Evolutionary conservation across 2,888 invertebrate species (phyloP).

Genomic region (Drosophila hamatofila): DNA sequence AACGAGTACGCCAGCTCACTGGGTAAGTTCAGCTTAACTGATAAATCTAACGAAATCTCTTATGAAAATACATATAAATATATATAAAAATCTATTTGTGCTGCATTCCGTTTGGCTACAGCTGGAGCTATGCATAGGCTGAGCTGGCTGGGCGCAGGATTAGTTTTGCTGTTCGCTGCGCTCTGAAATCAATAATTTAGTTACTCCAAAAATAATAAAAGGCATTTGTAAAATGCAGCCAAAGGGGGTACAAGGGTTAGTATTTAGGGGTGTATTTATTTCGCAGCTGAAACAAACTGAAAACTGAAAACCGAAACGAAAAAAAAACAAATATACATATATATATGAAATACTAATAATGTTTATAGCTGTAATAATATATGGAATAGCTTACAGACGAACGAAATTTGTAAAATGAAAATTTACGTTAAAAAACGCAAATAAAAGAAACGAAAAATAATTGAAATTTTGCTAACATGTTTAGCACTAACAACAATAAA

Average conservation of each 20-base stretch:
- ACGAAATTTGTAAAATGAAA: constrained; percentile 24
- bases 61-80: not conserved
- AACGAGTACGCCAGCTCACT: constrained; percentile 83
- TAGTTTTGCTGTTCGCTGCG: constrained; percentile 46
- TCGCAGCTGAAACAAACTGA: constrained; percentile 34
- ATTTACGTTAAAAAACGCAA: constrained; percentile 21
- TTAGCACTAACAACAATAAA: constrained; percentile 44
- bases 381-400: constrained; percentile 18
- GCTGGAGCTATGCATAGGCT: constrained; percentile 53
- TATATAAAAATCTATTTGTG: constrained; percentile 23
- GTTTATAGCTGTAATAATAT: constrained; percentile 41
- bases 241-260: constrained; percentile 62
- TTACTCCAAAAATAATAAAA: constrained; percentile 36
- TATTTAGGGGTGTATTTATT: constrained; percentile 36
- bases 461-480: constrained; percentile 33
- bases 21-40: constrained; percentile 65
- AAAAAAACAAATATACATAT: not conserved
- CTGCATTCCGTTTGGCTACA: constrained; percentile 35
- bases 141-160: constrained; percentile 45
- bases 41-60: not conserved
- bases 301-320: constrained; percentile 13
- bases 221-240: constrained; percentile 77
- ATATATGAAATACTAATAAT: constrained; percentile 16
- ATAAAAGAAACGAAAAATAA: constrained; percentile 17
- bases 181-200: constrained; percentile 62